Base-by-base conservation (phyloP, 2,113 vertebrate genomes). In the Xyrauchen texanus region DNA sequence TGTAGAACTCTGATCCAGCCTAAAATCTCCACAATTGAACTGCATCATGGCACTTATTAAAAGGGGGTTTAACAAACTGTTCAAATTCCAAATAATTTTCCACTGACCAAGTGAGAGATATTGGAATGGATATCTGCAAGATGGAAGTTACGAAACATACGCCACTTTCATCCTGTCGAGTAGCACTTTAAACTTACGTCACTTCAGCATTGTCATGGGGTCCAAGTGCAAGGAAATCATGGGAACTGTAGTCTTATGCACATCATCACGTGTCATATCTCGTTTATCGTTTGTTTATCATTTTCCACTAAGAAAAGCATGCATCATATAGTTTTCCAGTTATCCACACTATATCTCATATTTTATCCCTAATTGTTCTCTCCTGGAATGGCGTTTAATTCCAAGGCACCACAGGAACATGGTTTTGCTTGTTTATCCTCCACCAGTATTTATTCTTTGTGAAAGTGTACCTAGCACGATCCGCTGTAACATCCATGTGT, bases 171-270 rank as follows among this genome's bases (percentile, higher is more conserved):
- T 84, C 80, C 58, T 82, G 60, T 81, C 65, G 76, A 86, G 78
- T 80, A 86, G 85, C 85, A 86, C 85, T 86, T 86, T 86, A 86
- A 83, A 82, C 80, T 66, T 69, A 46, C 34, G 71, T 79, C 73
- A 81, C 68, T 78, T 85, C 79, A 83, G 76, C 78, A 67, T 81
- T 75, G 60, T 81, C 76, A 81, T 70, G 79, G 75, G 72, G 79
- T 79, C 82, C 76, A 64, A 69, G 55, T 70, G 75, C 78, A 82
- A 83, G 62, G 81, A 71, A 77, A 78, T 83, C 67, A 81, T 81
- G 84, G 78, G 70, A 83, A 81, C 68, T 61, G 53, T 81, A 81
- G 78, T 85, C 78, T 83, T 85, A 81, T 79, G 84, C 84, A 80
- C 84, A 81, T 73, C 78, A 68, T 9, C 55, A 63, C 64, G 63